Evolutionary conservation across 2,888 invertebrate genomes (phyloP).

Genomic region (Eristalinus aeneus): DNA sequence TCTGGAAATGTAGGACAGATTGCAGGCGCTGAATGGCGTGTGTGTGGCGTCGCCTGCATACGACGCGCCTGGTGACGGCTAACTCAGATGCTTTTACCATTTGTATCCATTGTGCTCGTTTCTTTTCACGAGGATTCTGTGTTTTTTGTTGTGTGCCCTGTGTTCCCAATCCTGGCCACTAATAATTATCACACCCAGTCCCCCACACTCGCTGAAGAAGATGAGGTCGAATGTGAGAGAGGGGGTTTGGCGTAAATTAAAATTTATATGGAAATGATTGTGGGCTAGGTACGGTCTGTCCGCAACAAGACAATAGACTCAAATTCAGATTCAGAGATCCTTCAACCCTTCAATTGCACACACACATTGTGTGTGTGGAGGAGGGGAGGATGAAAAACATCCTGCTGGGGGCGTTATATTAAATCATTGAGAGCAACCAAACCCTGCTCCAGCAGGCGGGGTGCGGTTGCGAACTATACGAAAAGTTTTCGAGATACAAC

Average conservation of each 20-base stretch:
- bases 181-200: conserved; percentile 24
- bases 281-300: conserved; percentile 23
- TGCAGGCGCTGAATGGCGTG: conserved; percentile 52
- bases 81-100: not conserved
- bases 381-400: conserved; percentile 11
- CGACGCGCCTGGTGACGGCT: conserved; percentile 14
- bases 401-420: conserved; percentile 49
- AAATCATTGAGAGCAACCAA: conserved; percentile 57
- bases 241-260: conserved; percentile 48
- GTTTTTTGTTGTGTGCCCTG: conserved; percentile 1
- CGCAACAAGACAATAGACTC: conserved; percentile 42
- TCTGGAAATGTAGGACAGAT: conserved; percentile 67
- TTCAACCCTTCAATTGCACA: not conserved
- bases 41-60: conserved; percentile 36
- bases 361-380: not conserved
- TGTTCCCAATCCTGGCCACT: conserved; percentile 21
- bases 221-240: not conserved
- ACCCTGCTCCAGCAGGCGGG: conserved; percentile 5
- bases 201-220: not conserved
- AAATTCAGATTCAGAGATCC: conserved; percentile 10
- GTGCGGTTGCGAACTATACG: not conserved
- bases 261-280: conserved; percentile 61
- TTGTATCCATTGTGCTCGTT: conserved; percentile 2
- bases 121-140: not conserved
- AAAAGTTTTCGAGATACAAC: conserved; percentile 38